Base-by-base conservation (phyloP, 2,113 vertebrate genomes). In the Daboia siamensis region DNA sequence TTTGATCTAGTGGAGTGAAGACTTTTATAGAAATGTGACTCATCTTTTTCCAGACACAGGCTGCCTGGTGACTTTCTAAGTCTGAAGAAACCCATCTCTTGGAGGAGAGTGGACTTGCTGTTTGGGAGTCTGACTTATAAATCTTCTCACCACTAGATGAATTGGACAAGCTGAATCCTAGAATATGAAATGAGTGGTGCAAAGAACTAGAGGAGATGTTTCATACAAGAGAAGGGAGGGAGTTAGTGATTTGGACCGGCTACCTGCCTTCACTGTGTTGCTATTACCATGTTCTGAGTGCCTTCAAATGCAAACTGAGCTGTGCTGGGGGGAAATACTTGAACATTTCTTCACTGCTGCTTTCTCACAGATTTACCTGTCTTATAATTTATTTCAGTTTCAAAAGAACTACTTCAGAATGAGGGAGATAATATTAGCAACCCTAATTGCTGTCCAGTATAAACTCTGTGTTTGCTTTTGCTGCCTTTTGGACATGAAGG, bases 321-420 rank as follows among this genome's bases (percentile, higher is more conserved):
- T 96, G 94, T 97, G 97, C 97, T 97, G 97, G 95, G 97, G 97
- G 97, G 97, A 90, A 97, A 97, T 96, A 98, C 97, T 98, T 98
- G 97, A 98, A 98, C 96, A 96, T 97, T 97, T 96, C 95, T 96
- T 93, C 96, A 94, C 97, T 97, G 97, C 98, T 98, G 98, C 97
- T 98, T 95, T 96, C 97, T 95, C 96, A 93, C 33, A 94, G 96
- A 95, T 96, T 97, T 24, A 24, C 95, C 96, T 95, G 96, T 95
- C 94, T 96, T 92, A 90, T 93, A 89, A 85, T 95, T 94, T 95
- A 64, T 93, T 93, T 87, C 85, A 86, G 44, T 90, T 64, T 96
- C 80, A 74, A 17, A 92, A 74, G 91, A 96, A 93, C 86, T 94
- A 23, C 96, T 96, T 95, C 95, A 94, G 96, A 95, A 96, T 90